These are phyloP conservation scores for Microplitis mediator DNA, from an alignment of 1,140 invertebrate species.

Conservation along the genomic window DNA sequence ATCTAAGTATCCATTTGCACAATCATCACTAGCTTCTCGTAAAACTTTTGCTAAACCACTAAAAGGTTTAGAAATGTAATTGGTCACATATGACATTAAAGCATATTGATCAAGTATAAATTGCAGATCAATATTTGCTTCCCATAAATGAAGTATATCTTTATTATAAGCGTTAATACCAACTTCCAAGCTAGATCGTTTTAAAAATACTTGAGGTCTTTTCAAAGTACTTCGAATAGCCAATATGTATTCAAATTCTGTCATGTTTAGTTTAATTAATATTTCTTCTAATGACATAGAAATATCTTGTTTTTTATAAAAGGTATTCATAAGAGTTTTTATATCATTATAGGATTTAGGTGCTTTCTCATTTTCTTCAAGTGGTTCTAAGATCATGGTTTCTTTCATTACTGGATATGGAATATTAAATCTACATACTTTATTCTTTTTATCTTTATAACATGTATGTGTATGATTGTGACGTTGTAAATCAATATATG, in stretches of 20 bases:
- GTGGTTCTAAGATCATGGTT: constrained; percentile 7
- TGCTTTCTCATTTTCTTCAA: not conserved
- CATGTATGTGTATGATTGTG: not conserved
- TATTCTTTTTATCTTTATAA: constrained; percentile 20
- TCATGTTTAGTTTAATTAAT: constrained; percentile 12
- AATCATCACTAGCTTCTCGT: constrained; percentile 25
- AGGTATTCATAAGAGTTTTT: not conserved
- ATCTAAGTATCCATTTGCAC: constrained; percentile 26
- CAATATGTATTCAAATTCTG: not conserved
- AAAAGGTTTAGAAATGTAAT: constrained; percentile 36
- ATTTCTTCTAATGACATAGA: not conserved
- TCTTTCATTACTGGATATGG: not conserved
- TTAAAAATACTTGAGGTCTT: constrained; percentile 26
- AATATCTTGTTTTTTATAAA: not conserved
- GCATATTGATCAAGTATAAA: constrained; percentile 1
- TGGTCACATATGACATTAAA: not conserved
- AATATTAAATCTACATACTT: constrained; percentile 16
- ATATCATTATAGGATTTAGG: not conserved
- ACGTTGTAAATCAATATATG: constrained; percentile 3
- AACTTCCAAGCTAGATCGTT: constrained; percentile 27
- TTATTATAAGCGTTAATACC: constrained; percentile 39
- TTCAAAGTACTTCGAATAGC: constrained; percentile 19
- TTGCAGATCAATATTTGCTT: constrained; percentile 41
- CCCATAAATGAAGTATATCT: constrained; percentile 25
- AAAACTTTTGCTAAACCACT: constrained; percentile 37